A percentile compares a stretch with the other conserved stretches of the same genome.
Conservation (phyloP, 1,140 invertebrate genomes). For the Coelopa frigida region DNA sequence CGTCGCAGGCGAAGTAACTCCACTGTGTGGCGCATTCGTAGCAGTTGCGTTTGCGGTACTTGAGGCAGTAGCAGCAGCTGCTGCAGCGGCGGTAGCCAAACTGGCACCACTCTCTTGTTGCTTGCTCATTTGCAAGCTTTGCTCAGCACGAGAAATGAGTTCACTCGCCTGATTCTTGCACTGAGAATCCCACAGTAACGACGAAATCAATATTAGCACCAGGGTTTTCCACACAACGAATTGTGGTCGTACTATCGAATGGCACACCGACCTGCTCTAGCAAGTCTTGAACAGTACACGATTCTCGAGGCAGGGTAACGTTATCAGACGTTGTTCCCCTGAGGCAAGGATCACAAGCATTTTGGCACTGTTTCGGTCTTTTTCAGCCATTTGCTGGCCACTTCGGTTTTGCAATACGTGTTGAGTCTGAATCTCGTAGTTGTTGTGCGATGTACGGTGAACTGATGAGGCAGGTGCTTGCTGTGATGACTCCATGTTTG, state of each 20-base stretch:
- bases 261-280: constrained; percentile 63
- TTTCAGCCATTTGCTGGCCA: constrained; percentile 29
- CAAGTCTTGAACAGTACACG: constrained; percentile 70
- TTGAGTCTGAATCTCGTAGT: constrained; percentile 41
- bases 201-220: constrained; percentile 67
- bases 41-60: constrained; percentile 18
- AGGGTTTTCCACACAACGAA: constrained; percentile 62
- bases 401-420: constrained; percentile 39
- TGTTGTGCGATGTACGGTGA: constrained; percentile 38
- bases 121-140: constrained; percentile 36
- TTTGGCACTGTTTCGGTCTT: constrained; percentile 55
- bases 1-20: no score
- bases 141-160: constrained; percentile 38
- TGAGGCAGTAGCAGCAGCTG: constrained; percentile 14
- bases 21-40: constrained; percentile 25
- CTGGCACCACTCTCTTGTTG: constrained; percentile 23
- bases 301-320: constrained; percentile 70
- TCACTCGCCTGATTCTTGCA: constrained; percentile 39
- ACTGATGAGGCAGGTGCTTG: constrained; percentile 23
- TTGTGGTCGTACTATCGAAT: constrained; percentile 55
- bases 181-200: constrained; percentile 55
- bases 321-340: constrained; percentile 69
- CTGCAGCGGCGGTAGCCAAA: constrained; percentile 18
- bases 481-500: not conserved
- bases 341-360: constrained; percentile 66